phyloP scores from a whole-genome alignment of 2,113 vertebrate species.

The Burhinus bistriatus region DNA sequence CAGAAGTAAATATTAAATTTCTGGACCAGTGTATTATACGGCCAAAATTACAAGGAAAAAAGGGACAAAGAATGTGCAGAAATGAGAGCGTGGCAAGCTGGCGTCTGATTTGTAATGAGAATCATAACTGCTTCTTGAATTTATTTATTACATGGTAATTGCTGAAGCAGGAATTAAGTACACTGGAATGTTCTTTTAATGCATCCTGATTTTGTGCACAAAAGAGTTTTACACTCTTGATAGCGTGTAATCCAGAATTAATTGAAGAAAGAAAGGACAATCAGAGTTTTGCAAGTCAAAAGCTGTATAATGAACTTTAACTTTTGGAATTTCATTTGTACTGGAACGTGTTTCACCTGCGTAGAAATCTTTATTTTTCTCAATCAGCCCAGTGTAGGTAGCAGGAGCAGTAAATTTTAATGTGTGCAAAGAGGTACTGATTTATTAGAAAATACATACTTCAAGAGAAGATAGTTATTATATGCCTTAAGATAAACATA shows the following conservation, averaged over 20 bases:
- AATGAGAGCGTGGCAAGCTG: neutral
- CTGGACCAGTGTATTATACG: neutral
- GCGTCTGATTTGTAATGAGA: neutral
- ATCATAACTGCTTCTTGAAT: neutral
- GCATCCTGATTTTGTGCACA: neutral
- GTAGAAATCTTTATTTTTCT: neutral
- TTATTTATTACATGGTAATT: neutral
- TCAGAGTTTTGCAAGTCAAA: neutral
- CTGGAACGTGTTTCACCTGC: neutral
- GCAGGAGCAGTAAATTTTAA: neutral
- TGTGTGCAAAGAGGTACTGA: neutral
- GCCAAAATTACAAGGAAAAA: neutral
- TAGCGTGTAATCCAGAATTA: neutral
- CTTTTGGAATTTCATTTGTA: neutral
- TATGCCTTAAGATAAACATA: neutral
- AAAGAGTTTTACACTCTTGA: neutral
- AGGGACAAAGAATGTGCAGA: neutral
- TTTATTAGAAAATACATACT: neutral
- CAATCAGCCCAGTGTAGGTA: neutral
- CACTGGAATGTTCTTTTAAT: neutral
- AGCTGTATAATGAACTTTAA: neutral
- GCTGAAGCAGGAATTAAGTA: neutral
- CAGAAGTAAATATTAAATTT: neutral
- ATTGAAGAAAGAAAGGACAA: neutral
- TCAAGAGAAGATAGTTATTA: neutral